phyloP scores from a whole-genome alignment of 2,113 vertebrate genomes.

The Microtus richardsoni region DNA sequence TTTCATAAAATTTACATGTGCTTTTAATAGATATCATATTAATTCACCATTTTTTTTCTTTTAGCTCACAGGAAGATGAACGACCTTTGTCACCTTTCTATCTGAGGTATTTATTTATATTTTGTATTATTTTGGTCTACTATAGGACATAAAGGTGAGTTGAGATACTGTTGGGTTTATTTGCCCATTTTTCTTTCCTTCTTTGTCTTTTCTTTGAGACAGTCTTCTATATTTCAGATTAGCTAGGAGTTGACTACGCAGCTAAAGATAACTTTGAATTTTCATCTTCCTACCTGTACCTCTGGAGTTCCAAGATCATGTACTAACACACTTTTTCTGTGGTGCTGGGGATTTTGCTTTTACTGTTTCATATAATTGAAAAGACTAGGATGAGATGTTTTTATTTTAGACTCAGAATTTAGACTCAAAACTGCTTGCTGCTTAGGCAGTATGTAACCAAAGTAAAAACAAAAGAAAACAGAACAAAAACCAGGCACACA shows the following conservation, averaged over 20 bases:
- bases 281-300: too few species aligned
- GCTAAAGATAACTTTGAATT: neutral
- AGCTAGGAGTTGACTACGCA: neutral
- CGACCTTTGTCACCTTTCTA: slow-evolving; percentile 95
- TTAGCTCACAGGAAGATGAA: slow-evolving; percentile 93
- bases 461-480: neutral
- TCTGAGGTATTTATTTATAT: slow-evolving; percentile 89
- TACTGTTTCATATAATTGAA: slow-evolving; percentile 1
- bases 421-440: neutral
- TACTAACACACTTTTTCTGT: neutral
- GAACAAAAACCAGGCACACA: neutral
- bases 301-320: neutral
- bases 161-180: neutral
- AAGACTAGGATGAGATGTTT: slow-evolving; percentile 12
- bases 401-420: slow-evolving; percentile 44
- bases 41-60: slow-evolving; percentile 81
- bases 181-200: slow-evolving; percentile 20
- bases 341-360: neutral
- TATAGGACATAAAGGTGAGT: neutral
- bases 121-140: slow-evolving; percentile 43
- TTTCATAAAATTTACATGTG: slow-evolving; percentile 62
- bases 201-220: neutral
- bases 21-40: slow-evolving; percentile 70
- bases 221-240: neutral
- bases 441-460: neutral